Evolutionary conservation across 2,113 vertebrate species (phyloP), one percentile per base, ranked within the genome.

Genomic region (Mungos mungo): DNA sequence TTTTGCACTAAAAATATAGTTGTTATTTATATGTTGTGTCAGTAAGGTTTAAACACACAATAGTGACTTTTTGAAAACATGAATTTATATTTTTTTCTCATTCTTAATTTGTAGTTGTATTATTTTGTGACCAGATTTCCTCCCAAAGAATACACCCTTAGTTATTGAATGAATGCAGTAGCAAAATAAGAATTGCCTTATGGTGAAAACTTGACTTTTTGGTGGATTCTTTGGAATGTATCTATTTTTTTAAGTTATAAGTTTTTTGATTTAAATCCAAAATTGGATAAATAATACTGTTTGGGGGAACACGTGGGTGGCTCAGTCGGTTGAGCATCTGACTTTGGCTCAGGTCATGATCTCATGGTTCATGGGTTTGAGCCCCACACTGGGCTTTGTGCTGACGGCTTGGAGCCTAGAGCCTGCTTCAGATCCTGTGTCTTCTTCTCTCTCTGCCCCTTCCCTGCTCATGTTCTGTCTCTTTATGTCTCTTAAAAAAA

Each of bases 241-340:
- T 83, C 29, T 93, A 3, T 93, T 68, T 16, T 80, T 93, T 80
- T 47, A 79, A 95, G 29, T 88, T 93, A 57, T 2, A 4, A 50
- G 11, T 27, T 83, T 95, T 81, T 45, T 83, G 7, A 72, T 66
- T 76, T 83, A 95, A 85, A 82, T 92, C 25, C 88, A 95, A 94
- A 87, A 57, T 74, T 88, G 13, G 7, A 35, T 88, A 54, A 65
- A 57, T 83, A 82, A 47, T 76, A 72, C 57, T 45, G 25, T 50
- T 50, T 50, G 3, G 50, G 50, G 50, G 45, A 47, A 10, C 50
- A 14, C 50, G 12, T 50, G 13, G 50, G 13, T 50, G 50, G 50
- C 50, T 50, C 50, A 50, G 50, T 50, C 50, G 13, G 50, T 14
- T 50, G 12, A 50, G 50, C 50, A 50, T 50, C 50, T 13, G 50